Evolutionary conservation across 2,888 invertebrate species (phyloP), one percentile per base, ranked within the genome.

Genomic region (Encarsia formosa): DNA sequence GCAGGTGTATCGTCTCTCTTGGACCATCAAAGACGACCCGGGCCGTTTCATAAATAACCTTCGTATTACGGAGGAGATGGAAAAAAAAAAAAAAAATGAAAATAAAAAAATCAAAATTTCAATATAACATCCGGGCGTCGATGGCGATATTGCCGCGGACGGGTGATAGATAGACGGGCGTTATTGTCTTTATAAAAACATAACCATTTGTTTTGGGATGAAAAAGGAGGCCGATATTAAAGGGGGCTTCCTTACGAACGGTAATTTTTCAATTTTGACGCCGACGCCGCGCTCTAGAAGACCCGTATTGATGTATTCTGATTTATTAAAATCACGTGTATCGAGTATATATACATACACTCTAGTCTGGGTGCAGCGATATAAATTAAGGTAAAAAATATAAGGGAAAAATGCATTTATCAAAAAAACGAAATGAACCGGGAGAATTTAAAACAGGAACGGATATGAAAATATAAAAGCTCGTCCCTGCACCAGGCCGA

Each of bases 131-230:
- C 64, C 65, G 13, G 67, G 71, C 67, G 70, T 66, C 63, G 63
- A 65, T 34, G 34, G 43, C 56, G 65, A 71, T 73, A 71, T 71
- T 67, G 65, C 69, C 15, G 20, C 61, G 66, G 64, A 66, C 65
- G 67, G 63, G 63, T 72, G 71, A 71, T 70, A 70, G 69, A 73
- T 73, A 71, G 72, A 65, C 66, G 68, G 58, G 61, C 65, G 63
- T 69, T 72, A 71, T 71, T 71, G 72, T 73, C 71, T 70, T 72
- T 68, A 70, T 63, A 69, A 71, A 69, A 67, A 64, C 64, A 70
- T 71, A 69, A 71, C 70, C 68, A 69, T 72, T 70, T 65, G 61
- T 72, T 71, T 69, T 63, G 63, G 62, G 46, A 50, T 46, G 22
- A 39, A 53, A 45, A 49, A 40, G 24, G 57, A 51, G 46, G 29